Evolutionary conservation across 1,140 invertebrate genomes (phyloP).

Genomic region (Meloidogyne floridensis): DNA sequence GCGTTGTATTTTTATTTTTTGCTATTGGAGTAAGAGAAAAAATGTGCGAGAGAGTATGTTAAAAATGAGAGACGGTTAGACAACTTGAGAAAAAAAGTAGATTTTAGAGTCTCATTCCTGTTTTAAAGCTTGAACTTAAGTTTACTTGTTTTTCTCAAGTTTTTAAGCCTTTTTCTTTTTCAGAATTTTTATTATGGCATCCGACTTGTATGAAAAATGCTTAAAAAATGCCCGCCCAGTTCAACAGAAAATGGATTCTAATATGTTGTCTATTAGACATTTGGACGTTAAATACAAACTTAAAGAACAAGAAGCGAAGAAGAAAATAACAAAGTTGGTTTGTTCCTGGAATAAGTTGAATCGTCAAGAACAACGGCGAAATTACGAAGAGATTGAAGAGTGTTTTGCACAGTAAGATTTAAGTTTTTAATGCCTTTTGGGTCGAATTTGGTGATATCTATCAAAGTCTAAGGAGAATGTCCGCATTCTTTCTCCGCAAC

Average conservation of each 20-base stretch:
- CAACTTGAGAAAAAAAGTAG: no score
- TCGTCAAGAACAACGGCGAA: slow-evolving; percentile 19
- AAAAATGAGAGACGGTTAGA: no score
- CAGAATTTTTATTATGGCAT: neutral
- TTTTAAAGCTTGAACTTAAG: no score
- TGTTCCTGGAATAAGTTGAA: slow-evolving; percentile 16
- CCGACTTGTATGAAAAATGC: slow-evolving; percentile 29
- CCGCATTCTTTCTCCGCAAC: neutral
- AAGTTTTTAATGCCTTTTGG: neutral
- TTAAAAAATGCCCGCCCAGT: slow-evolving; percentile 24
- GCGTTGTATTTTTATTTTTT: no score
- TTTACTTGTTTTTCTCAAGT: no score
- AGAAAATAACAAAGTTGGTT: slow-evolving; percentile 20
- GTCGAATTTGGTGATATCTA: no score
- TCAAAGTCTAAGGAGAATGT: no score
- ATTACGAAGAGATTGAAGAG: slow-evolving; percentile 21
- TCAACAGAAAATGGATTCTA: slow-evolving; percentile 25
- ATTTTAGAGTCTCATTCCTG: no score
- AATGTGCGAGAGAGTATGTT: no score
- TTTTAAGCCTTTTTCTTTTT: neutral
- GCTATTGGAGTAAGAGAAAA: no score
- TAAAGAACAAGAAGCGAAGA: slow-evolving; percentile 13
- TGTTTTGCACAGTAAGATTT: neutral
- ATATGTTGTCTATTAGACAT: slow-evolving; percentile 11
- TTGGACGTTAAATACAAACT: slow-evolving; percentile 17